Conservation (phyloP, 1,140 invertebrate species). For the Melanaphis sacchari region DNA sequence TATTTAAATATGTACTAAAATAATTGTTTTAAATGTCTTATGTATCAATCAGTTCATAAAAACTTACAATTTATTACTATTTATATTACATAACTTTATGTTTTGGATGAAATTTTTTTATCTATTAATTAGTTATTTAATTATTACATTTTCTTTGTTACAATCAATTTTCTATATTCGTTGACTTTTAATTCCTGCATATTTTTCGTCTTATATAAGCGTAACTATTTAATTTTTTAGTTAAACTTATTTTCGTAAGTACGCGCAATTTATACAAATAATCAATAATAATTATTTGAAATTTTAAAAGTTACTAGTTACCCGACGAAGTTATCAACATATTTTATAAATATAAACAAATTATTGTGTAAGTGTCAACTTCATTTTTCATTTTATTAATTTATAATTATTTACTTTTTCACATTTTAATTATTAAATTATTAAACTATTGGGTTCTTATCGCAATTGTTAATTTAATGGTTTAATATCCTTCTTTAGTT, state of each 20-base stretch:
- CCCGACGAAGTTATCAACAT: background rate
- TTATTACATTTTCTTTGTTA: background rate
- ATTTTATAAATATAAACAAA: slow-evolving; percentile 10
- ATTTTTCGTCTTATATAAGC: background rate
- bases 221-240: background rate
- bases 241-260: background rate
- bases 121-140: background rate
- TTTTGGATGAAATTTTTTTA: background rate
- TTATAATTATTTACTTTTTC: background rate
- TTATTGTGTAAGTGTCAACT: background rate
- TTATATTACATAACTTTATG: background rate
- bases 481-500: background rate
- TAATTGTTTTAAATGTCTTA: background rate
- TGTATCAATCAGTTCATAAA: background rate
- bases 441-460: background rate
- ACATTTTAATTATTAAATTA: slow-evolving; percentile 14
- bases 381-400: background rate
- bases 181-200: background rate
- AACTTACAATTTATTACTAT: too few species aligned
- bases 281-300: background rate
- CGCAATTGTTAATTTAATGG: background rate
- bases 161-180: background rate
- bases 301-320: background rate
- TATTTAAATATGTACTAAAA: background rate
- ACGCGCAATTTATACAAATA: background rate